phyloP scores from a whole-genome alignment of 2,113 vertebrate genomes.

The Riparia riparia region DNA sequence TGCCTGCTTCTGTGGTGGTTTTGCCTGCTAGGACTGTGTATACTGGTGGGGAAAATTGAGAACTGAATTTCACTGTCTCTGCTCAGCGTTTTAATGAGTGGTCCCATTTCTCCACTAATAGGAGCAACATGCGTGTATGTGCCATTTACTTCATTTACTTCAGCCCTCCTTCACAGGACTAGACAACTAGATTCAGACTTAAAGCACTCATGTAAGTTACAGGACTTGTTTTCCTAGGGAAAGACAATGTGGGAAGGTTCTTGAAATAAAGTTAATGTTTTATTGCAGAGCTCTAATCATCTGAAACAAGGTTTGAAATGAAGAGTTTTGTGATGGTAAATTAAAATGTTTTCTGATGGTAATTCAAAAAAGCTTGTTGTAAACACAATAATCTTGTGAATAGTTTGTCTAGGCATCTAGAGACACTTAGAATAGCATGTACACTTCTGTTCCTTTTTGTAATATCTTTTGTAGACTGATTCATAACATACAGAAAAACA shows the following conservation, averaged over 20 bases:
- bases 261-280: not conserved
- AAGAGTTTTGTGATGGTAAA: not conserved
- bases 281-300: not conserved
- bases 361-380: not conserved
- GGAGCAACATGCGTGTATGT: not conserved
- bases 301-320: not conserved
- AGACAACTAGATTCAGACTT: not conserved
- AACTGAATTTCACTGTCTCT: not conserved
- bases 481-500: not conserved
- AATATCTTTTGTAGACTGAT: not conserved
- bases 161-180: not conserved
- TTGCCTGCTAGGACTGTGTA: not conserved
- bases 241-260: not conserved
- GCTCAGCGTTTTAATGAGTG: fast-evolving
- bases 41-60: fast-evolving
- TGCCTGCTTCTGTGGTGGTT: not conserved
- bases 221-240: not conserved
- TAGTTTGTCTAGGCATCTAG: not conserved
- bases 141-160: not conserved
- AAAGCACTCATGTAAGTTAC: not conserved
- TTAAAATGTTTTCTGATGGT: not conserved
- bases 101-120: not conserved
- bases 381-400: not conserved
- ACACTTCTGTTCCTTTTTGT: not conserved
- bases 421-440: not conserved